Evolutionary conservation across 2,888 invertebrate species (phyloP).

Genomic region (Nephrotoma guestfalica): DNA sequence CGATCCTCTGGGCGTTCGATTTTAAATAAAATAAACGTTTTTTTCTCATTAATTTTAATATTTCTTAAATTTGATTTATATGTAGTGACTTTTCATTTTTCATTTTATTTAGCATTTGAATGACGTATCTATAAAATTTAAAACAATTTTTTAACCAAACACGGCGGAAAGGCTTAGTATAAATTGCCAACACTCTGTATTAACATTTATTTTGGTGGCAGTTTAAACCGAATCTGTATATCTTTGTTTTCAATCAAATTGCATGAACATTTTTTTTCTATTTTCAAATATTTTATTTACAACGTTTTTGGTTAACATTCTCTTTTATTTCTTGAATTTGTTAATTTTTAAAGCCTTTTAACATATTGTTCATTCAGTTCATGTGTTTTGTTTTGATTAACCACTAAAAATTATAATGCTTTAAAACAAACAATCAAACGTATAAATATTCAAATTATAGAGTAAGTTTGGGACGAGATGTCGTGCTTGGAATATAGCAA

Average conservation of each 20-base stretch:
- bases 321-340: conserved; percentile 10
- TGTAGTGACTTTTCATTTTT: not conserved
- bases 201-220: not conserved
- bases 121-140: not conserved
- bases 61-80: not conserved
- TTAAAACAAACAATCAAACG: not conserved
- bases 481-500: conserved; percentile 63
- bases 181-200: not conserved
- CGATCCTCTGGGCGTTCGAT: not conserved
- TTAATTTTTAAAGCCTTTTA: not conserved
- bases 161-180: not conserved
- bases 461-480: conserved; percentile 70
- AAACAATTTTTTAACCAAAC: not conserved
- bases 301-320: not conserved
- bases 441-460: conserved; percentile 31
- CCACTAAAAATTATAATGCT: not conserved
- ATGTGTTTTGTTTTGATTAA: not conserved
- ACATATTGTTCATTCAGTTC: not conserved
- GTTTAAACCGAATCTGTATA: not conserved
- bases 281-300: not conserved
- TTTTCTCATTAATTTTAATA: not conserved
- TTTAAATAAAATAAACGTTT: not conserved
- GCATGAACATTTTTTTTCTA: not conserved
- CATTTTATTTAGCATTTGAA: not conserved
- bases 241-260: not conserved